Evolutionary conservation across 2,113 vertebrate genomes (phyloP).

Genomic region (Chaetodon auriga): DNA sequence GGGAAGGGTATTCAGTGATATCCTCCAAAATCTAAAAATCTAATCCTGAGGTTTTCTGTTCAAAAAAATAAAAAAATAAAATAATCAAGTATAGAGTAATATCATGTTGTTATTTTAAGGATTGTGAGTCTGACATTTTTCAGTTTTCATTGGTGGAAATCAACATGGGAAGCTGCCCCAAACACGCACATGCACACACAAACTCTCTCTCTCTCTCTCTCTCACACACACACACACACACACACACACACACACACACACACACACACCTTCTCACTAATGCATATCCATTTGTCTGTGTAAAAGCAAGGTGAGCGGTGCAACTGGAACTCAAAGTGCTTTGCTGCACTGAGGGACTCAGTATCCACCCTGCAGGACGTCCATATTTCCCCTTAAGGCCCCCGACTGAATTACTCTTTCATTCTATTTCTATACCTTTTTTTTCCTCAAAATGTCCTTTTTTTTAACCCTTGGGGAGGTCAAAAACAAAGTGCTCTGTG

Average conservation of each 20-base stretch:
- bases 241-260: not conserved
- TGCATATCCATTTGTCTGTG: slow-evolving; percentile 75
- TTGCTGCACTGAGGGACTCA: slow-evolving; percentile 62
- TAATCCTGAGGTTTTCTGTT: not conserved
- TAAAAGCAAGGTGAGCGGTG: slow-evolving; percentile 71
- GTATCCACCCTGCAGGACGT: slow-evolving; percentile 58
- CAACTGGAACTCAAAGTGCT: slow-evolving; percentile 74
- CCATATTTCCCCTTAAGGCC: slow-evolving; percentile 54
- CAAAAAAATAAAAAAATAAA: not conserved
- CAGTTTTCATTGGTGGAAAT: not conserved
- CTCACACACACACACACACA: not conserved
- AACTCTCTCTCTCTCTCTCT: too few species aligned
- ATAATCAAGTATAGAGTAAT: not conserved
- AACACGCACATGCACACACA: not conserved
- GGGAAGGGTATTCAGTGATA: too few species aligned
- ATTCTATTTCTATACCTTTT: slow-evolving; percentile 51
- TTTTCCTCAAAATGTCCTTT: not conserved
- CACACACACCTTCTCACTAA: slow-evolving; percentile 58
- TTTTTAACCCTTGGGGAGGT: slow-evolving; percentile 32
- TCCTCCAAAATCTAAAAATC: not conserved
- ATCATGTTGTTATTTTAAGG: slow-evolving; percentile 1
- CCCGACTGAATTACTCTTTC: slow-evolving; percentile 52
- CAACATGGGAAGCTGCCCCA: not conserved
- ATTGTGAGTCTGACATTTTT: not conserved
- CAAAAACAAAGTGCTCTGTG: slow-evolving; percentile 56